These are phyloP conservation scores for Vulpes ferrilata DNA, from an alignment of 2,113 vertebrate genomes.

Conservation along the genomic window DNA sequence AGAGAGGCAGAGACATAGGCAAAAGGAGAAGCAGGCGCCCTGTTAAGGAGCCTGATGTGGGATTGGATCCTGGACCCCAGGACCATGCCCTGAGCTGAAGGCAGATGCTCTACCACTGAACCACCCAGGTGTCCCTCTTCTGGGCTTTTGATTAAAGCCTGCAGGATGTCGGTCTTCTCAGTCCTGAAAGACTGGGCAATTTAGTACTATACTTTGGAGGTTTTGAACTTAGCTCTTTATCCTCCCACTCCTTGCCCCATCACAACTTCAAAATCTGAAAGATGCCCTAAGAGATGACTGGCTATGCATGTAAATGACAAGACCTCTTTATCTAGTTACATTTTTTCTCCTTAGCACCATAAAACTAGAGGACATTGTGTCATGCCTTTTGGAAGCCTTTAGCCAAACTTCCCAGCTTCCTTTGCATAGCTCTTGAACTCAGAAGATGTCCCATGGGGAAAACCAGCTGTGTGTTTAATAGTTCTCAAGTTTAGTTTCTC, in stretches of 20 bases:
- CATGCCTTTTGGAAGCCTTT: constrained; percentile 52
- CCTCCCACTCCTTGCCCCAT: background rate
- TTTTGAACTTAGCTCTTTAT: constrained; percentile 36
- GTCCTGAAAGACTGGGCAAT: background rate
- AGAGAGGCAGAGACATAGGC: too few relatives aligned
- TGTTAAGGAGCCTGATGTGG: too few relatives aligned
- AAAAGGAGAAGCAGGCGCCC: too few relatives aligned
- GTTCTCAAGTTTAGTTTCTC: constrained; percentile 66
- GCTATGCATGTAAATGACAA: constrained; percentile 10
- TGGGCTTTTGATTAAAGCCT: background rate
- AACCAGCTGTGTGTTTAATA: constrained; percentile 64
- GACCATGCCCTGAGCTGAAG: too few relatives aligned
- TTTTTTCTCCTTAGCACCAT: background rate
- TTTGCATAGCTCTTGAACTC: constrained; percentile 67
- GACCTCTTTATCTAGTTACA: constrained; percentile 15
- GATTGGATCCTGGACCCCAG: too few relatives aligned
- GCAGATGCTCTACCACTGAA: too few relatives aligned
- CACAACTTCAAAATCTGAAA: background rate
- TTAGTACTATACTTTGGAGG: background rate
- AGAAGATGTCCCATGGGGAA: constrained; percentile 75
- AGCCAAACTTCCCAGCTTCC: constrained; percentile 56
- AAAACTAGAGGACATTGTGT: constrained; percentile 41
- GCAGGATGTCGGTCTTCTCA: background rate
- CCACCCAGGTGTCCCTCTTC: background rate
- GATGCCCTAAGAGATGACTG: background rate